Conservation (phyloP, 1,140 invertebrate species). For the Drosophila asahinai region DNA sequence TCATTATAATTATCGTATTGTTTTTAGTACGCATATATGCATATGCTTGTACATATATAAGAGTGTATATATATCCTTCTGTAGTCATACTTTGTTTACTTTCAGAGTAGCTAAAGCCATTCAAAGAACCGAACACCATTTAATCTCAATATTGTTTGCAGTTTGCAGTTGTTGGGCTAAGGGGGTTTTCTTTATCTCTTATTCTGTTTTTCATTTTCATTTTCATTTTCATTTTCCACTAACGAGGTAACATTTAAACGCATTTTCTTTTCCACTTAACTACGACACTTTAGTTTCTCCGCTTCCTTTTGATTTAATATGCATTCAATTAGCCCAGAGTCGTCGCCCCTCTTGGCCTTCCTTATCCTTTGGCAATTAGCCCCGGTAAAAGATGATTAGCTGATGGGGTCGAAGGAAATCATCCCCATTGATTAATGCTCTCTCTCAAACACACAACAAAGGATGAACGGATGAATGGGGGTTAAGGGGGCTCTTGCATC, state of each 20-base stretch:
- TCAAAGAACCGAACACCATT: constrained; percentile 58
- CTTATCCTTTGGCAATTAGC: constrained; percentile 37
- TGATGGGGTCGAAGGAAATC: not conserved
- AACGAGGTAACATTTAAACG: constrained; percentile 85
- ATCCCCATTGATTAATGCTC: constrained; percentile 46
- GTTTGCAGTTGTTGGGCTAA: constrained; percentile 4
- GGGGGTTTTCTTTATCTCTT: constrained; percentile 4
- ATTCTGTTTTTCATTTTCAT: constrained; percentile 19
- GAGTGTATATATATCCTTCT: constrained; percentile 1
- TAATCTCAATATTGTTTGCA: constrained; percentile 37
- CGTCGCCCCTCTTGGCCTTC: constrained; percentile 3
- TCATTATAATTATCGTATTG: constrained; percentile 24
- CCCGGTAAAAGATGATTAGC: constrained; percentile 40
- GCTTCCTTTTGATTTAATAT: constrained; percentile 52
- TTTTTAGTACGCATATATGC: constrained; percentile 23
- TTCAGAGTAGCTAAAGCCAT: constrained; percentile 62
- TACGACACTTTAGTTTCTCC: constrained; percentile 48
- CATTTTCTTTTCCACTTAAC: constrained; percentile 67
- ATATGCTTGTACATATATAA: constrained; percentile 4
- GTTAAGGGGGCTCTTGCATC: constrained; percentile 7
- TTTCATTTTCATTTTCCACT: constrained; percentile 54
- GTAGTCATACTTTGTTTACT: constrained; percentile 35
- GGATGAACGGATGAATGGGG: not conserved
- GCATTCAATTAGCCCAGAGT: constrained; percentile 35
- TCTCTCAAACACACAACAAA: not conserved